Conservation (phyloP, 2,113 vertebrate genomes). For the Poecile atricapillus region DNA sequence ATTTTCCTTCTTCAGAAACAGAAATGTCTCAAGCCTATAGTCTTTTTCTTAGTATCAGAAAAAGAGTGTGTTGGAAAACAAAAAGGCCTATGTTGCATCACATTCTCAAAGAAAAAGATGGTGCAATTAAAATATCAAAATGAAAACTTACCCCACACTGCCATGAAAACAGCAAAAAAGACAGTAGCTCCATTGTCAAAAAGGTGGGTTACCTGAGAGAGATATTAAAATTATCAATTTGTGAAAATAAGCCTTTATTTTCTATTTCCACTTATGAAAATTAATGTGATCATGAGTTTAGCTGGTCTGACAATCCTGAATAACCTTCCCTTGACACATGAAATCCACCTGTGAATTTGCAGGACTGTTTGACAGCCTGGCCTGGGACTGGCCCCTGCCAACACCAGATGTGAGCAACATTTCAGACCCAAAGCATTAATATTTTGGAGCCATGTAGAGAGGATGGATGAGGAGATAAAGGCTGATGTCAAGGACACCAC, state of each 20-base stretch:
- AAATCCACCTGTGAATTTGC: background rate
- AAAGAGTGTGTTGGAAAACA: background rate
- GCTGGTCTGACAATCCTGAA: background rate
- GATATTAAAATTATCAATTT: background rate
- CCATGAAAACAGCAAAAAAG: constrained; percentile 99
- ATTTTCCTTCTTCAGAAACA: background rate
- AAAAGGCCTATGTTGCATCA: background rate
- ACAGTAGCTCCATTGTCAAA: constrained; percentile 97
- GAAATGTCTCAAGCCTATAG: background rate
- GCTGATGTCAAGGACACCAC: background rate
- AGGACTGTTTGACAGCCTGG: background rate
- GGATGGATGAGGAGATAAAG: background rate
- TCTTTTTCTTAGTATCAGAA: background rate
- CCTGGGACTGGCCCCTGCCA: background rate
- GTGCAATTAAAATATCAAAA: background rate
- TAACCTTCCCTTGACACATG: background rate
- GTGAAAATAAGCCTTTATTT: background rate
- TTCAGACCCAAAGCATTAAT: background rate
- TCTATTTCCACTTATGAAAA: background rate
- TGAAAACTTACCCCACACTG: constrained; percentile 92
- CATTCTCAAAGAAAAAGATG: background rate
- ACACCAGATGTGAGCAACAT: background rate
- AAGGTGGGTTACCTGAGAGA: constrained; percentile 87
- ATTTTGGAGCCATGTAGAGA: background rate
- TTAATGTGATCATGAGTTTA: background rate